These are phyloP conservation scores for Lepidurus packardi DNA, from an alignment of 1,140 invertebrate genomes.

Conservation along the genomic window DNA sequence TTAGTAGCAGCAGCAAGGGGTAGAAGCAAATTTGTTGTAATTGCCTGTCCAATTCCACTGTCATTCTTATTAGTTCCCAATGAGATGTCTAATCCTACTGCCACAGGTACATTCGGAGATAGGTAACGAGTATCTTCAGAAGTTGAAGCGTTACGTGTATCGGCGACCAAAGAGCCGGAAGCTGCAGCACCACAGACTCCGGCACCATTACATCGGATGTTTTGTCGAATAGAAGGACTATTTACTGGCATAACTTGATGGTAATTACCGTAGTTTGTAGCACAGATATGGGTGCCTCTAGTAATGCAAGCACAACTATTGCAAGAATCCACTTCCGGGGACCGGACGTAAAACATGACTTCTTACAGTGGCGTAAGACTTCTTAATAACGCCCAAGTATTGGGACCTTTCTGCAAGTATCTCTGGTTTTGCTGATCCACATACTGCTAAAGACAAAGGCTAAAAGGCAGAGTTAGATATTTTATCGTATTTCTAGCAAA, in stretches of 20 bases:
- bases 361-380: background rate
- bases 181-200: background rate
- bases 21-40: background rate
- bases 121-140: background rate
- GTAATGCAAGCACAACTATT: background rate
- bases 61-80: background rate
- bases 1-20: background rate
- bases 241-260: background rate
- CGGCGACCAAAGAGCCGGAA: background rate
- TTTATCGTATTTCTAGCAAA: background rate
- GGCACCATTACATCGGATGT: background rate
- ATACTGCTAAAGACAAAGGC: background rate
- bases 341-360: background rate
- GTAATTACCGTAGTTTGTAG: background rate
- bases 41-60: background rate
- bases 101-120: background rate
- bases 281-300: background rate
- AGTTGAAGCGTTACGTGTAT: background rate
- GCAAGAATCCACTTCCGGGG: constrained; percentile 1
- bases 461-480: background rate
- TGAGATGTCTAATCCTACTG: background rate
- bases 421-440: background rate
- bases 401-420: background rate
- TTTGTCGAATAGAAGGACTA: background rate
- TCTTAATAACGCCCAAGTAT: background rate